A percentile compares a stretch with the other conserved stretches of the same genome.
Conservation (phyloP, 2,113 vertebrate species). For the Cacatua alba region DNA sequence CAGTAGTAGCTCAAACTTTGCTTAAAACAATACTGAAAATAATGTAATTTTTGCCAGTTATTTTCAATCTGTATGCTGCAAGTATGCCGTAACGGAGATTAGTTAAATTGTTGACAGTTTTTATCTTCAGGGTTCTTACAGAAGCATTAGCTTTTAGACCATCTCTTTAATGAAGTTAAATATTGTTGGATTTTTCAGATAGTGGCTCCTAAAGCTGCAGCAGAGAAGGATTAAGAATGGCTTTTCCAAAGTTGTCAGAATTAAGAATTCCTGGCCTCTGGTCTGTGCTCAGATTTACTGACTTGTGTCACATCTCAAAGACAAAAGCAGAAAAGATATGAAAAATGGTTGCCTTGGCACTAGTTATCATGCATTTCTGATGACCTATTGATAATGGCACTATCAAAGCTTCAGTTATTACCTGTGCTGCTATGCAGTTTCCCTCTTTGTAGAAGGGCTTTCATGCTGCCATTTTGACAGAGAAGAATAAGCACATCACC, state of each 20-base stretch:
- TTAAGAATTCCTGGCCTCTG: slow-evolving; percentile 37
- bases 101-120: neutral
- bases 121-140: neutral
- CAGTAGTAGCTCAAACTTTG: neutral
- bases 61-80: neutral
- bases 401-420: neutral
- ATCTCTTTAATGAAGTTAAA: neutral
- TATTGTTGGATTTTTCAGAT: neutral
- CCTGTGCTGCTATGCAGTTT: neutral
- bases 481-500: neutral
- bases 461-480: neutral
- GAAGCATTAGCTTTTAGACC: neutral
- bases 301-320: slow-evolving; percentile 8
- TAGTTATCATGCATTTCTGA: neutral
- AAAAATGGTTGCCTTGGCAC: slow-evolving; percentile 18
- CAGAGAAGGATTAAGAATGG: neutral
- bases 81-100: neutral
- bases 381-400: neutral
- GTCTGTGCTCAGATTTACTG: neutral
- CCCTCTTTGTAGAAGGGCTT: neutral
- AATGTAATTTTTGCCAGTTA: neutral
- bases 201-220: neutral
- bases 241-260: slow-evolving; percentile 3
- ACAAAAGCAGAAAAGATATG: neutral
- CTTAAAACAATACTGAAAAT: neutral